A percentile compares a stretch with the other conserved stretches of the same genome.
These are phyloP conservation scores for Erythrolamprus reginae DNA, from an alignment of 2,113 vertebrate species.

Conservation along the genomic window DNA sequence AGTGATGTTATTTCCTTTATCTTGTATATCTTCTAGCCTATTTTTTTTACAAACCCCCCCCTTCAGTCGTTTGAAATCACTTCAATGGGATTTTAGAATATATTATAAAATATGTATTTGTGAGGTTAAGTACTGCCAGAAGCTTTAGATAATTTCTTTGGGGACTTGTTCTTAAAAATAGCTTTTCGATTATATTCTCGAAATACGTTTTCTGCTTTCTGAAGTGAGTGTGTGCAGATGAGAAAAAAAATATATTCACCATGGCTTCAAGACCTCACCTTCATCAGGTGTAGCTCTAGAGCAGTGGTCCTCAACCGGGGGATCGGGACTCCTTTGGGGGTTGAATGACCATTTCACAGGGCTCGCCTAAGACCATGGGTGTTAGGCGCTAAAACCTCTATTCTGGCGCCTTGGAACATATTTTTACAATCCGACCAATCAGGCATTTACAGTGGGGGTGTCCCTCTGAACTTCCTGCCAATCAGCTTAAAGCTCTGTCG, in stretches of 20 bases:
- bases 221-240: constrained; percentile 3
- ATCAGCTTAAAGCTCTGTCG: too few species aligned
- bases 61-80: not conserved
- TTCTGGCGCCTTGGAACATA: too few species aligned
- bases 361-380: too few species aligned
- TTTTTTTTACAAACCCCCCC: not conserved
- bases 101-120: constrained; percentile 28
- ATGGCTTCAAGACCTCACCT: not conserved
- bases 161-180: constrained; percentile 54
- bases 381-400: too few species aligned
- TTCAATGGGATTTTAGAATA: constrained; percentile 2
- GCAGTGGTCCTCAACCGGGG: not conserved
- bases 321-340: too few species aligned
- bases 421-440: too few species aligned
- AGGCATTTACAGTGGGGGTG: too few species aligned
- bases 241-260: not conserved
- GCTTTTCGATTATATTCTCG: constrained; percentile 63
- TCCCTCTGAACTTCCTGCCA: too few species aligned
- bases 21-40: not conserved
- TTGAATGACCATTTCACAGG: too few species aligned
- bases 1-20: not conserved
- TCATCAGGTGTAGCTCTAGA: not conserved
- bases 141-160: constrained; percentile 59
- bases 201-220: constrained; percentile 52
- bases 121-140: constrained; percentile 61